Evolutionary conservation across 2,113 vertebrate species (phyloP), one percentile per base, ranked within the genome.

Genomic region (Chrysochloris asiatica): DNA sequence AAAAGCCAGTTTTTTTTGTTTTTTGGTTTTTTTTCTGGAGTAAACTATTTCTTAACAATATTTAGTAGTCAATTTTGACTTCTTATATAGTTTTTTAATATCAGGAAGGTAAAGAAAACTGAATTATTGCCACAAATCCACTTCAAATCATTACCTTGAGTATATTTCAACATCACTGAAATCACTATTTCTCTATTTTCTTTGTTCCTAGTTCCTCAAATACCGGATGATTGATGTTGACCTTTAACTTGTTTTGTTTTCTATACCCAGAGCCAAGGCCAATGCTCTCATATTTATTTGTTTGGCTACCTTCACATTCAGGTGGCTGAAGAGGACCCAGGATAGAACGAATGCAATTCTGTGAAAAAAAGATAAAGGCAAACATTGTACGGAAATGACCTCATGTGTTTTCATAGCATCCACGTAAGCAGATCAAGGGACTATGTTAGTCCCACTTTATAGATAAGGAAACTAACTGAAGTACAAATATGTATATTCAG

Each of bases 181-280:
- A 59, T 93, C 83, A 92, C 8, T n/a, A 36, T 67, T 86, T 80
- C 85, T 83, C 28, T 87, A 30, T 43, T 90, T 77, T 50, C 61
- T 69, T 90, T 92, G 78, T 86, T 86, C 50, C 63, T 78, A 61
- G 36, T 91, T 94, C 90, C n/a, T 95, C 88, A 94, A 90, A 90
- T 56, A 50, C 26, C 78, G 19, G 54, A 38, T 83, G 82, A 76
- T 36, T 87, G 22, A 38, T 79, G 47, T 71, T 93, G 86, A 93
- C 83, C 80, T 94, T 96, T 83, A 84, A 30, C 10, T 87, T 71
- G 19, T 78, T 21, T 19, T 90, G 59, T 90, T 83, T 65, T 91
- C 33, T 89, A 43, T 21, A 59, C 13, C 22, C 43, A 78, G 52
- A 48, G 93, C 85, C 67, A 94, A 95, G 81, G 89, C 61, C 76